phyloP scores from a whole-genome alignment of 2,888 invertebrate species.

The Rhogogaster chlorosoma region DNA sequence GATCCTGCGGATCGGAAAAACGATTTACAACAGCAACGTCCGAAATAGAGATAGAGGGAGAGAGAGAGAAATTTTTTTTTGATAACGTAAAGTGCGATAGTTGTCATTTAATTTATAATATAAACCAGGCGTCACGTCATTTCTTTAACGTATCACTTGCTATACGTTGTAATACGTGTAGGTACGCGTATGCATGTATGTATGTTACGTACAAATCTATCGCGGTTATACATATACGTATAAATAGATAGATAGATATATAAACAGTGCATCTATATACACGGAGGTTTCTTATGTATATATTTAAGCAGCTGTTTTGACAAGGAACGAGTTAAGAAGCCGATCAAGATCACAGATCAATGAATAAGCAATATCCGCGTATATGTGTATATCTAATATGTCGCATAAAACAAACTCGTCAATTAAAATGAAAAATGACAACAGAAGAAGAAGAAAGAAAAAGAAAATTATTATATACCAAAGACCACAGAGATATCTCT shows the following conservation, averaged over 20 bases:
- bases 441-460: neutral
- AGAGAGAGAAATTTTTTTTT: neutral
- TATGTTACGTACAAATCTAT: neutral
- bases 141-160: neutral
- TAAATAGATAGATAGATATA: neutral
- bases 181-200: neutral
- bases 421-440: neutral
- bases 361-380: neutral
- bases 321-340: slow-evolving; percentile 21
- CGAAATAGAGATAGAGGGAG: neutral
- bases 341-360: slow-evolving; percentile 12
- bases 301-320: slow-evolving; percentile 23
- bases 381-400: neutral
- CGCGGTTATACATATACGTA: neutral
- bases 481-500: neutral
- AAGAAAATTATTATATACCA: neutral
- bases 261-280: neutral
- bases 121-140: neutral
- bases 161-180: neutral
- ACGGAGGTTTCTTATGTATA: neutral
- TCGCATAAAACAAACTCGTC: neutral
- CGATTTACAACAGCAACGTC: neutral
- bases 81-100: neutral
- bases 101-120: neutral
- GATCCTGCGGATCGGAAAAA: neutral